Base-by-base conservation (phyloP, 2,888 invertebrate species). In the Malachius bipustulatus region DNA sequence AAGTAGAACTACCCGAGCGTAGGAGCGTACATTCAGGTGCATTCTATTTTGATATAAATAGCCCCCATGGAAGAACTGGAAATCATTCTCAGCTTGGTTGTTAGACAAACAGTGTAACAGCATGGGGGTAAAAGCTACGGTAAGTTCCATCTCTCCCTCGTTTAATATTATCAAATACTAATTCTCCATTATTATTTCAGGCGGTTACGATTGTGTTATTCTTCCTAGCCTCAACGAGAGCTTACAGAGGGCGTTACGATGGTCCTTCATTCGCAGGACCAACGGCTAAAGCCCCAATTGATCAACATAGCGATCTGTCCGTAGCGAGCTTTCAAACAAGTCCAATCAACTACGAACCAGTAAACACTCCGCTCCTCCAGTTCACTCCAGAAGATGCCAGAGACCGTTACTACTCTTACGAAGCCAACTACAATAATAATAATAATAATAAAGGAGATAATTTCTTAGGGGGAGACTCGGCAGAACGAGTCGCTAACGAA, bases 41-140 rank as follows among this genome's bases (percentile, higher is more conserved):
- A n/a, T n/a, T n/a, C n/a, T n/a, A n/a, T n/a, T n/a, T n/a, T n/a
- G n/a, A n/a, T n/a, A n/a, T n/a, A n/a, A n/a, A n/a, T n/a, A n/a
- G n/a, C n/a, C n/a, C n/a, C n/a, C n/a, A n/a, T n/a, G n/a, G n/a
- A n/a, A n/a, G n/a, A n/a, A n/a, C n/a, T n/a, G n/a, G n/a, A n/a
- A n/a, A n/a, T 32, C 42, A 44, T 41, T 43, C 45, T 47, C 45
- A 42, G 46, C 45, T 41, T 47, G 43, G 39, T 44, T 35, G 40
- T 36, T 40, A 37, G 35, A 28, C 36, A 14, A 10, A 8, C 37
- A 38, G 38, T 37, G 27, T 26, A 38, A 39, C 45, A 45, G 42
- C 46, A 47, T 47, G 47, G 47, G 41, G 46, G 24, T 6, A 19
- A 19, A 19, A 19, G 46, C 38, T 36, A 38, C 37, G 46, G 47